Evolutionary conservation across 2,888 invertebrate genomes (phyloP).

Genomic region (Salpingus planirostris): DNA sequence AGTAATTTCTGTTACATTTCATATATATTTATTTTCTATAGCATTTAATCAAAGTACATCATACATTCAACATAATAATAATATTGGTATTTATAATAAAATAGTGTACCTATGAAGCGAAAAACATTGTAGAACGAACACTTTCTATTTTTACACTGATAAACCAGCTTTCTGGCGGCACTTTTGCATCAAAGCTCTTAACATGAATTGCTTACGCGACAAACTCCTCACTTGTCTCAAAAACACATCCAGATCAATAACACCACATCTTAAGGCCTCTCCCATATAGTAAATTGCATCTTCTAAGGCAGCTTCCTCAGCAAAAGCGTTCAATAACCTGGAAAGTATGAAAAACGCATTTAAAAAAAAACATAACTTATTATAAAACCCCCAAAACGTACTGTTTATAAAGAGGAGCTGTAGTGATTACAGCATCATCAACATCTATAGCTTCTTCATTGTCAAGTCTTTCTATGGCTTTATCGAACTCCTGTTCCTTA

Average conservation of each 20-base stretch:
- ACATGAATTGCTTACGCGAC: conserved; percentile 92
- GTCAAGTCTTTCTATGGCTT: conserved; percentile 65
- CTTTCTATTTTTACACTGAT: conserved; percentile 57
- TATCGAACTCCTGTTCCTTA: conserved; percentile 78
- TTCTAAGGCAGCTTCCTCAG: conserved; percentile 96
- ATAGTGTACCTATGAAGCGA: no score
- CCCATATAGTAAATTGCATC: conserved; percentile 98
- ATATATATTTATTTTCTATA: no score
- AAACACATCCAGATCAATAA: conserved; percentile 93
- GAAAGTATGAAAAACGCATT: conserved; percentile 18
- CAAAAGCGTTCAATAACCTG: conserved; percentile 85
- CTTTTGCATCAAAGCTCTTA: conserved; percentile 92
- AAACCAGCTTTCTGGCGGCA: conserved; percentile 91
- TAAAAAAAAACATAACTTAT: conserved; percentile 2
- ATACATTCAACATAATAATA: no score
- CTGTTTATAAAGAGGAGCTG: conserved; percentile 93
- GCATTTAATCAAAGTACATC: no score
- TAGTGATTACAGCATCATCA: conserved; percentile 94
- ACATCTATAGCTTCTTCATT: conserved; percentile 79
- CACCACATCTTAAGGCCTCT: conserved; percentile 83
- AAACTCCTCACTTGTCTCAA: conserved; percentile 92
- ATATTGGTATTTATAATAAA: no score
- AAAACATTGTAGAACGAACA: no score
- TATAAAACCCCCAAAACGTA: conserved; percentile 34
- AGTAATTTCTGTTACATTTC: no score